Base-by-base conservation (phyloP, 2,113 vertebrate species). In the Oostethus manadensis region DNA sequence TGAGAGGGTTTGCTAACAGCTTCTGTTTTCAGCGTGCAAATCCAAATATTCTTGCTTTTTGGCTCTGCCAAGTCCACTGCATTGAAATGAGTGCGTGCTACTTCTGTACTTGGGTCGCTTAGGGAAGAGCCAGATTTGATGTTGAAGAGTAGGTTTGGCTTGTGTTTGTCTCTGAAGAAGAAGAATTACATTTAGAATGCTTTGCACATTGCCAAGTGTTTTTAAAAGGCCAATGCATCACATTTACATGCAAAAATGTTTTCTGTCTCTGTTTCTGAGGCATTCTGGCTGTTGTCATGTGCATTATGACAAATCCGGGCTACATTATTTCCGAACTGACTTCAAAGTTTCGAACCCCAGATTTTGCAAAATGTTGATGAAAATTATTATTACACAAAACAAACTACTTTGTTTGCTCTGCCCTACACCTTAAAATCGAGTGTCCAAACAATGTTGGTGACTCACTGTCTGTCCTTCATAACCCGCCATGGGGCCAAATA, bases 11-110 rank as follows among this genome's bases (percentile, higher is more conserved):
- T 51, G 47, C 48, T 61, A 53, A 46, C 67, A 35, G 55, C 68
- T 70, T 56, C 62, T 64, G 60, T 70, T 72, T 63, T 63, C 46
- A 42, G 54, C 50, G 10, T 60, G 60, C 51, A 44, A 50, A 68
- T 78, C 43, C 56, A 38, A 73, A 73, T 40, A 59, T 38, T 62
- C 29, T 58, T 60, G 57, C 48, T 13, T 13, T 62, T 20, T 33
- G 48, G n/a, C 35, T 63, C 13, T 46, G 56, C 72, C 53, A 53
- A 45, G 48, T 61, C 40, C n/a, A 1, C 5, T 50, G 48, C 15
- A 3, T 18, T 43, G 33, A 64, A 57, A 65, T 20, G 55, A 56
- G 64, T 23, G 35, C 54, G 29, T 26, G 23, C 43, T 70, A 40
- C 29, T 20, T 51, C 10, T 22, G 49, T 58, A 10, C 55, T 51